phyloP scores from a whole-genome alignment of 1,140 invertebrate genomes.

The Leguminivora glycinivorella region DNA sequence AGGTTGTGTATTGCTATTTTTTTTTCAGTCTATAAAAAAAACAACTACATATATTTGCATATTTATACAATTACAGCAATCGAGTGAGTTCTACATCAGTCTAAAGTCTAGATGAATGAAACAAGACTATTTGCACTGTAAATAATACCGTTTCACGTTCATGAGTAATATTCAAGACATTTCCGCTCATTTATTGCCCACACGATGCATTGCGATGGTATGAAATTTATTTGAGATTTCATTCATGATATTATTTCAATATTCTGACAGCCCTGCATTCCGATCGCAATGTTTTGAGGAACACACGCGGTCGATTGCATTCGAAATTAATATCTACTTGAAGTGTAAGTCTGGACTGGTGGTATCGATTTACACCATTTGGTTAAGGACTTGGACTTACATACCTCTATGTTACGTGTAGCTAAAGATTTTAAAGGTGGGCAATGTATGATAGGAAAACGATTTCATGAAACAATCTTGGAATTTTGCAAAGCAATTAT shows the following conservation, averaged over 20 bases:
- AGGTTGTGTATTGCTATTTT: no score
- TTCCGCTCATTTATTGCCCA: slow-evolving; percentile 2
- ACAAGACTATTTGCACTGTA: no score
- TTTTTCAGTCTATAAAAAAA: no score
- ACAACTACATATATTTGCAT: no score
- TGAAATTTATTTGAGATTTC: background rate
- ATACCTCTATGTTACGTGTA: background rate
- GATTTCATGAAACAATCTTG: no score
- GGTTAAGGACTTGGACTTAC: background rate
- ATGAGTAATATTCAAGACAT: slow-evolving; percentile 3
- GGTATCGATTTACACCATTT: slow-evolving; percentile 62
- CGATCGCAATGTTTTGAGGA: slow-evolving; percentile 66
- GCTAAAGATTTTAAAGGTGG: no score
- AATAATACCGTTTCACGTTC: no score
- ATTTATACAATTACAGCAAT: no score
- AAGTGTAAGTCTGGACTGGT: slow-evolving; percentile 37
- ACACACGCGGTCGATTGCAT: slow-evolving; percentile 58
- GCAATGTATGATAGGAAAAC: no score
- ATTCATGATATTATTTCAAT: slow-evolving; percentile 14
- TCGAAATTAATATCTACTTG: slow-evolving; percentile 68
- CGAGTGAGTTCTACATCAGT: no score
- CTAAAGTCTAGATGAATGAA: no score
- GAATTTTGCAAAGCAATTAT: no score
- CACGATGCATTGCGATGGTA: background rate
- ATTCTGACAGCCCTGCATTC: slow-evolving; percentile 52